Conservation (phyloP, 2,113 vertebrate species). For the Cathartes aura region DNA sequence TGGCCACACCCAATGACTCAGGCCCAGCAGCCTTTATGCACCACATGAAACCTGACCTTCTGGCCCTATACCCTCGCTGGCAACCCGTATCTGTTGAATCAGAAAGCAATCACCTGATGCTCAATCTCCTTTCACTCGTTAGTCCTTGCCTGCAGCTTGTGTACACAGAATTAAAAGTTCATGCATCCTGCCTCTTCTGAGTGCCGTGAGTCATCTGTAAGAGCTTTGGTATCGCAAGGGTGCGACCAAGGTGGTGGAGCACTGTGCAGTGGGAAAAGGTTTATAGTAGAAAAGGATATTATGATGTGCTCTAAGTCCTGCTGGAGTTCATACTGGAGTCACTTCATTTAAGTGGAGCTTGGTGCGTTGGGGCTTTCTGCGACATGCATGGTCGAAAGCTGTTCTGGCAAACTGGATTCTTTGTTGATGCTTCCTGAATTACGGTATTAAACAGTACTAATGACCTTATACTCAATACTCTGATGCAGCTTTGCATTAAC, state of each 20-base stretch:
- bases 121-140: constrained; percentile 9
- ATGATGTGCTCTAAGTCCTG: neutral
- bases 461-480: neutral
- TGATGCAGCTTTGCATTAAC: neutral
- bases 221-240: neutral
- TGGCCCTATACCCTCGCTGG: neutral
- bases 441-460: neutral
- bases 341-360: neutral
- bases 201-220: neutral
- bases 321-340: neutral
- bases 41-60: neutral
- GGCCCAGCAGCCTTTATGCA: neutral
- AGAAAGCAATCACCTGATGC: constrained; percentile 14
- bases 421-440: neutral
- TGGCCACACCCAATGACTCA: constrained; percentile 60
- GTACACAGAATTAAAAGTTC: neutral
- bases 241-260: neutral
- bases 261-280: neutral
- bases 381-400: fast-evolving
- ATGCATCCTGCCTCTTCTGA: neutral
- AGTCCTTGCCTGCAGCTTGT: neutral
- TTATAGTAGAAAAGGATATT: neutral
- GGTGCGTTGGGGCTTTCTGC: neutral
- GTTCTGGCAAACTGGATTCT: neutral
- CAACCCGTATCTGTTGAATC: neutral